phyloP scores from a whole-genome alignment of 2,113 vertebrate species.

The Meleagris gallopavo region DNA sequence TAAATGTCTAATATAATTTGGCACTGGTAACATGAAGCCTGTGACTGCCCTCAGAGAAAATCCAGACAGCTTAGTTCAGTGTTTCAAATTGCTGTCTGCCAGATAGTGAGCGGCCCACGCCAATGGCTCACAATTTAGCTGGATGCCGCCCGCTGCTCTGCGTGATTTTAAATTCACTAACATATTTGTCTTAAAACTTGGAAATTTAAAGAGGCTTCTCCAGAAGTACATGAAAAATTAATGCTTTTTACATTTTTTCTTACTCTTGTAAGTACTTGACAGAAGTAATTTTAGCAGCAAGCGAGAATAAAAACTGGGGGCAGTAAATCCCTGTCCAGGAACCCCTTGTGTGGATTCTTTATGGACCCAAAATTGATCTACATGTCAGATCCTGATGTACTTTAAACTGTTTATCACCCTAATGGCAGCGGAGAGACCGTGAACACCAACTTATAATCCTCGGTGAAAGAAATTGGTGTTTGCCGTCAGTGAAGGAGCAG shows the following conservation, averaged over 20 bases:
- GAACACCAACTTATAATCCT: conserved; percentile 77
- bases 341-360: conserved; percentile 82
- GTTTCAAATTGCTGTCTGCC: conserved; percentile 71
- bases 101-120: neutral
- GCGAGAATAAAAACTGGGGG: conserved; percentile 80
- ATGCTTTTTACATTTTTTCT: conserved; percentile 72
- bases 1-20: conserved; percentile 83
- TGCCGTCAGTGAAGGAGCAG: conserved; percentile 76
- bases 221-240: conserved; percentile 79
- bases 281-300: conserved; percentile 84
- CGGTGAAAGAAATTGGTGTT: conserved; percentile 78
- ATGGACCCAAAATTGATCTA: conserved; percentile 86
- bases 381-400: conserved; percentile 82
- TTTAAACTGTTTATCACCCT: conserved; percentile 85
- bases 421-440: conserved; percentile 74
- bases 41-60: conserved; percentile 76
- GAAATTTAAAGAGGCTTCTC: conserved; percentile 57
- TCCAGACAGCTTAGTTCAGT: conserved; percentile 66
- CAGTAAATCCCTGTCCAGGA: conserved; percentile 79
- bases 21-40: conserved; percentile 71
- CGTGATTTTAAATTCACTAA: conserved; percentile 69
- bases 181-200: conserved; percentile 68
- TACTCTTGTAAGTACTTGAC: conserved; percentile 80
- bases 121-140: conserved; percentile 40
- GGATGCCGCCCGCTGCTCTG: conserved; percentile 39